phyloP scores from a whole-genome alignment of 2,113 vertebrate species.

The Glaucidium brasilianum region DNA sequence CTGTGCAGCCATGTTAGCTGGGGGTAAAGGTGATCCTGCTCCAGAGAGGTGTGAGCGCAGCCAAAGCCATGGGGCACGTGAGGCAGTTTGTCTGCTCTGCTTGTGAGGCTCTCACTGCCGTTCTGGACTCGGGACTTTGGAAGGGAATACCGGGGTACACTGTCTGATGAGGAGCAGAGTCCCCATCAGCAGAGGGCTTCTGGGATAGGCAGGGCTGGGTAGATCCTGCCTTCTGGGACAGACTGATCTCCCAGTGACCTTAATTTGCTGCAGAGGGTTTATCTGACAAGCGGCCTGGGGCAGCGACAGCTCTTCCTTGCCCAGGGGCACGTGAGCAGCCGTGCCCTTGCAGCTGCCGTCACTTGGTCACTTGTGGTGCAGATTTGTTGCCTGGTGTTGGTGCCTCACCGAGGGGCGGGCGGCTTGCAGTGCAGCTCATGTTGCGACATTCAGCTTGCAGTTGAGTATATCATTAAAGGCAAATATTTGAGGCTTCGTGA shows the following conservation, averaged over 20 bases:
- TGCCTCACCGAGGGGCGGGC: not conserved
- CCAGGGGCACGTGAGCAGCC: accelerated
- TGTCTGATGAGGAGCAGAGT: not conserved
- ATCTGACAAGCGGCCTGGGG: not conserved
- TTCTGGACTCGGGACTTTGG: not conserved
- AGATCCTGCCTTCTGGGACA: not conserved
- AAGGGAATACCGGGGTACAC: not conserved
- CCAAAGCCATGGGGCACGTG: not conserved
- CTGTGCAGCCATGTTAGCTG: not conserved
- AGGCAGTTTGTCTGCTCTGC: not conserved
- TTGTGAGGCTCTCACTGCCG: not conserved
- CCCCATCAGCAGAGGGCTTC: not conserved
- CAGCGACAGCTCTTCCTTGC: not conserved
- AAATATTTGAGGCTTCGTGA: not conserved
- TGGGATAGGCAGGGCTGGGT: not conserved
- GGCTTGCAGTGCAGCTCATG: not conserved
- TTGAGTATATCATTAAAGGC: not conserved
- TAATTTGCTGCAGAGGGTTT: not conserved
- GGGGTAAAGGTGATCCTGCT: not conserved
- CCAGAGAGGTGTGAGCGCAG: accelerated
- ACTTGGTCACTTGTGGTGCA: not conserved
- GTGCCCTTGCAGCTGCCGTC: not conserved
- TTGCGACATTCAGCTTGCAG: not conserved
- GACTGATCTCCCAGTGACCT: not conserved
- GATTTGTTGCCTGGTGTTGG: not conserved